Evolutionary conservation across 2,113 vertebrate genomes (phyloP), one percentile per base, ranked within the genome.

Genomic region (Gallinago undulata): DNA sequence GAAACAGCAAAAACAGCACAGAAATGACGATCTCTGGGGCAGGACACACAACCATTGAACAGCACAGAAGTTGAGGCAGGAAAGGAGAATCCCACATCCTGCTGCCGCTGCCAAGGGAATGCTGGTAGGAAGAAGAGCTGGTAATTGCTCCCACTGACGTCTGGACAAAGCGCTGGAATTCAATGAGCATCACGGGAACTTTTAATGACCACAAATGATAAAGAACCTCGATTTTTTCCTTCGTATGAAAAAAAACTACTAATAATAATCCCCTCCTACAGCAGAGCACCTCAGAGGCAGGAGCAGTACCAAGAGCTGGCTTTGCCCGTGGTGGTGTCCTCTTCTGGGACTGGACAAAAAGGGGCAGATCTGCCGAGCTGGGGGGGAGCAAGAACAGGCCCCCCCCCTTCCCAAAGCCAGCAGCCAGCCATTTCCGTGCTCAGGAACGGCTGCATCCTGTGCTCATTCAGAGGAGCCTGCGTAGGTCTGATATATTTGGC

Each of bases 51-150:
- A 28, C 0, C 23, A 4, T 50, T 5, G 8, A n/a, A 50, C 43
- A 50, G 84, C 33, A 6, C 14, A 8, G 53, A 31, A 51, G 72
- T 37, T 63, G 43, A 39, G 41, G 3, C 43, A 73, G 91, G 90
- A 59, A 76, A 94, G 81, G 85, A 89, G 92, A 95, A 95, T 57
- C 92, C 92, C 90, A 91, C 70, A 90, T 62, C 95, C 95, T 73
- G 82, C 69, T 62, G 14, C 56, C 1, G 43, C 89, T 84, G 91
- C 83, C 93, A 72, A 63, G 83, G 83, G 67, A 91, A 10, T 51
- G 19, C 69, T 23, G 81, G 41, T 5, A 89, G 64, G 81, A 78
- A 70, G n/a, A 94, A 2, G 5, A 72, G 23, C 19, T 24, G 53
- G 22, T 35, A 56, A 75, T 11, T 50, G 90, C 66, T 84, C 64